Evolutionary conservation across 2,113 vertebrate species (phyloP).

Genomic region (Microtus ochrogaster): DNA sequence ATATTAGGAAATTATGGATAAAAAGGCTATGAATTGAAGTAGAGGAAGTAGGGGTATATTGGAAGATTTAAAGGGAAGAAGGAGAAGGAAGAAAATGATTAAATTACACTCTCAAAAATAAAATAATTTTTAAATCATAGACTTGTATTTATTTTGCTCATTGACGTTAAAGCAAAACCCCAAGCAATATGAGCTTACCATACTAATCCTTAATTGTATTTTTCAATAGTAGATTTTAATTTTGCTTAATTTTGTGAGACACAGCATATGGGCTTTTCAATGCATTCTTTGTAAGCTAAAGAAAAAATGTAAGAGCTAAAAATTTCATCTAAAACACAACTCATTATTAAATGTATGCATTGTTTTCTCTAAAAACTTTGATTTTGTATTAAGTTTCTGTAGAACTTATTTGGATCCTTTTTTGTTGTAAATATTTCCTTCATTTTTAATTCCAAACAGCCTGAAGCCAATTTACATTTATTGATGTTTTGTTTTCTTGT

Average conservation of each 20-base stretch:
- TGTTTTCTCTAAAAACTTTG: neutral
- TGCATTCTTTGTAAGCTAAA: neutral
- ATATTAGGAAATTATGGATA: neutral
- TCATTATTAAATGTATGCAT: neutral
- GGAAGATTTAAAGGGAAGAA: neutral
- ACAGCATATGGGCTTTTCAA: neutral
- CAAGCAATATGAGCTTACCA: neutral
- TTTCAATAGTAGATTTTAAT: neutral
- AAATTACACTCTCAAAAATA: neutral
- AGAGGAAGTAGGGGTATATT: neutral
- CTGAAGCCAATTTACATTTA: neutral
- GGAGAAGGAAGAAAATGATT: neutral
- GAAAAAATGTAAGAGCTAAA: neutral
- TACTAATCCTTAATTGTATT: neutral
- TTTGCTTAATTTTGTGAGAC: neutral
- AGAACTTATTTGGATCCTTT: neutral
- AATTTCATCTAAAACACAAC: neutral
- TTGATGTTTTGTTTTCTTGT: neutral
- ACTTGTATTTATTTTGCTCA: neutral
- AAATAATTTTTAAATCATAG: neutral
- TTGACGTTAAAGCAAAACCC: neutral
- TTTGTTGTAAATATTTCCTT: neutral
- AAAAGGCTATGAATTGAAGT: neutral
- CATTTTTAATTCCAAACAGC: neutral
- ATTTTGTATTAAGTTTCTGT: neutral